Evolutionary conservation across 2,113 vertebrate species (phyloP), one percentile per base, ranked within the genome.

Genomic region (Menidia beryllina): DNA sequence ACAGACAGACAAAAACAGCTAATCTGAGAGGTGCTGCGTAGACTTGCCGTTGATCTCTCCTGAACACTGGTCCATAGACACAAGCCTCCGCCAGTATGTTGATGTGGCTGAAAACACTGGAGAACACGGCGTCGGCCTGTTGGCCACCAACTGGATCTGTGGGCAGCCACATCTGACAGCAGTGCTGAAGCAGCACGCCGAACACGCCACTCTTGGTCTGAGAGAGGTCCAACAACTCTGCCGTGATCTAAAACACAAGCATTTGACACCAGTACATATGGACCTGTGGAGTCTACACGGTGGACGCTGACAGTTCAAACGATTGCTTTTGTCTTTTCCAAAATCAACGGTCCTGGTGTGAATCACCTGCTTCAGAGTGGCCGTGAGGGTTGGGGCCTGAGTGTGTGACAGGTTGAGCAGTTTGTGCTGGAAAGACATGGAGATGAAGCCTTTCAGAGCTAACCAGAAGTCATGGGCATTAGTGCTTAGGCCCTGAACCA

Each of bases 381-480:
- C 61, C 36, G 90, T 91, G 0, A 94, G 86, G 53, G 73, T 79
- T 5, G 93, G 91, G 19, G 95, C 91, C 59, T 82, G 83, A 71
- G 66, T 59, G 14, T 94, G 88, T 21, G 93, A 89, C 61, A 93
- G 81, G 69, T 87, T 58, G 2, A 99, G 93, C 56, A 97, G 85
- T 25, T 90, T 70, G 10, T 62, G 71, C 74, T 96, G 90, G 91
- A 96, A 98, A 52, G 94, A 84, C 58, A 96, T 90, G 10, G 88
- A 90, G 82, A 97, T 85, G 57, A 97, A 98, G 57, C 91, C 94
- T 88, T 94, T 95, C 39, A 99, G 90, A 36, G 94, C 94, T 4
- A 94, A 91, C 97, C 97, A 99, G 92, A 99, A 99, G 72, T 95
- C 93, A 65, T 95, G 87, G 55, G 96, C 95, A 20, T 97, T 97